Conservation (phyloP, 2,888 invertebrate genomes). For the Drosophila testacea region DNA sequence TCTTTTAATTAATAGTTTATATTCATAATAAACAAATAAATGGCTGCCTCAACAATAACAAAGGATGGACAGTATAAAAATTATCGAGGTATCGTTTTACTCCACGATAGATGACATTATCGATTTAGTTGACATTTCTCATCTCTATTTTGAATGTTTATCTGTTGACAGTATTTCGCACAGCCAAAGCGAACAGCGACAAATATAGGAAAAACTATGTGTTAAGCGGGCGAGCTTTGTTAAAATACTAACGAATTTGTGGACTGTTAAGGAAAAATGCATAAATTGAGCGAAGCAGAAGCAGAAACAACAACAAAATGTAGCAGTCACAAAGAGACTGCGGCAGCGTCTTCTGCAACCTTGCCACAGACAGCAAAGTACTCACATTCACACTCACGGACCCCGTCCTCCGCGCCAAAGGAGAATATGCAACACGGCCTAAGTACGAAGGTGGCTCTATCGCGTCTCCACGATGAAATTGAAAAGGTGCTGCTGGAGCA, state of each 20-base stretch:
- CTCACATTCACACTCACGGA: conserved; percentile 9
- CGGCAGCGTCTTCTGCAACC: conserved; percentile 31
- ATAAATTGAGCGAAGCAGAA: conserved; percentile 15
- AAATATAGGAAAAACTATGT: conserved; percentile 48
- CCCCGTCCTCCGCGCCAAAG: conserved; percentile 23
- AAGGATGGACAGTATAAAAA: conserved; percentile 5
- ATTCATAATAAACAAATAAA: neutral
- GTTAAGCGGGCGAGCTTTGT: conserved; percentile 26
- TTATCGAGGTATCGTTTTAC: conserved; percentile 2
- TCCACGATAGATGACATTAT: neutral
- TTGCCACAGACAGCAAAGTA: conserved; percentile 28
- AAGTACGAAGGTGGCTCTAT: conserved; percentile 88
- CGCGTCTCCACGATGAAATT: conserved; percentile 90
- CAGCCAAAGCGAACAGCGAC: conserved; percentile 46
- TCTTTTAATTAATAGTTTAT: neutral
- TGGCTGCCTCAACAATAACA: conserved; percentile 15
- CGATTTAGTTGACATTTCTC: neutral
- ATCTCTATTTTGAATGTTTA: conserved; percentile 36
- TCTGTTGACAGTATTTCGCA: conserved; percentile 58
- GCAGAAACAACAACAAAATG: conserved; percentile 25
- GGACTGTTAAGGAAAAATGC: conserved; percentile 32
- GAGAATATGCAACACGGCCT: conserved; percentile 51
- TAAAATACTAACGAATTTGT: conserved; percentile 14
- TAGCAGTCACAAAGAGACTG: conserved; percentile 42
- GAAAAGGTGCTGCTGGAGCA: conserved; percentile 88